phyloP scores from a whole-genome alignment of 2,888 invertebrate species.

The Cacoxenus indagator region DNA sequence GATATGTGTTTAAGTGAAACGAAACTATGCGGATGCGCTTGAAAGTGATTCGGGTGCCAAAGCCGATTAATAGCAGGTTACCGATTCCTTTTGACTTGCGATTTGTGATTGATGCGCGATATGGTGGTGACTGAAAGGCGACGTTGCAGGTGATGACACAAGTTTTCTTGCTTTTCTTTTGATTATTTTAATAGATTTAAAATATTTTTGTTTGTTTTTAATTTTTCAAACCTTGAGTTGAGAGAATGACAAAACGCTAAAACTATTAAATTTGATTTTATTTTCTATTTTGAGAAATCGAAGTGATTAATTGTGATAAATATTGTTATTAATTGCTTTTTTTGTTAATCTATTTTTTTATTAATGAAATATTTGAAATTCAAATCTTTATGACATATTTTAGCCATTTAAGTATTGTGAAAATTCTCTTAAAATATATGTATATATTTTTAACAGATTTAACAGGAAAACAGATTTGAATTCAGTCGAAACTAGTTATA shows the following conservation, averaged over 20 bases:
- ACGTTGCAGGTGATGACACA: background rate
- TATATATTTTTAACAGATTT: no score
- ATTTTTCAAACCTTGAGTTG: background rate
- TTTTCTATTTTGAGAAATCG: background rate
- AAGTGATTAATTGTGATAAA: slow-evolving; percentile 3
- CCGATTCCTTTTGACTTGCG: no score
- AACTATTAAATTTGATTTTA: slow-evolving; percentile 9
- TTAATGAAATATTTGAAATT: slow-evolving; percentile 12
- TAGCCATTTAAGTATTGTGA: no score
- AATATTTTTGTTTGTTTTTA: background rate
- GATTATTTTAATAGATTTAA: slow-evolving; percentile 1
- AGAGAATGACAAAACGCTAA: background rate
- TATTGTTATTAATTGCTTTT: background rate
- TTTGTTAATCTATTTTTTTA: background rate
- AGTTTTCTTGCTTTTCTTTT: background rate
- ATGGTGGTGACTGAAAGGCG: background rate
- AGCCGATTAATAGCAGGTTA: background rate
- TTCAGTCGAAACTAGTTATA: no score
- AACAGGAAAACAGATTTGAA: no score
- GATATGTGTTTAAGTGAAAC: slow-evolving; percentile 1
- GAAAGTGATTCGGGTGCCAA: background rate
- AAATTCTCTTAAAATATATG: no score
- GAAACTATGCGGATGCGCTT: background rate
- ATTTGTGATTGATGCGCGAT: background rate
- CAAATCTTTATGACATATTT: no score